Base-by-base conservation (phyloP, 2,888 invertebrate genomes). In the Epinotia nisella region DNA sequence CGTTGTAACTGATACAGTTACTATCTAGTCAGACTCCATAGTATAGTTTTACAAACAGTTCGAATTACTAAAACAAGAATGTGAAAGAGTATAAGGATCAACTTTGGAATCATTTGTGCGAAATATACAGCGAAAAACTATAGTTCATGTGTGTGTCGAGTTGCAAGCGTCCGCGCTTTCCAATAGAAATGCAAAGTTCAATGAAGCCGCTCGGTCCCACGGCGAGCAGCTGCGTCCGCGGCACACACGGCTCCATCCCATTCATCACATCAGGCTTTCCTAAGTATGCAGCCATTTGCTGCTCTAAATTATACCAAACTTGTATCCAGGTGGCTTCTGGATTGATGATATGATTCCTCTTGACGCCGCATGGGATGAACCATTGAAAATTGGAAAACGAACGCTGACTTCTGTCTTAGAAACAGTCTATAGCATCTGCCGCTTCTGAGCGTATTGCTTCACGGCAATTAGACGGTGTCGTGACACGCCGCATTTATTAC, bases 181-280 rank as follows among this genome's bases (percentile, higher is more conserved):
- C 71, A 72, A 61, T 67, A 72, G 71, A 72, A 72, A 72, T 72
- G 71, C 49, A 55, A 70, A 70, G 70, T 62, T 70, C 70, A 70
- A 56, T 49, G 70, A 62, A 55, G 70, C 56, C 62, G 56, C 60
- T 29, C 17, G 49, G 19, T 68, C 49, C 58, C 67, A 67, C 67
- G 35, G 17, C 67, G 59, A 17, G 59, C 35, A 35, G 59, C 35
- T 58, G 35, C 35, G 17, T 15, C 59, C 39, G 39, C 56, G 56
- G 15, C 45, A 5, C 45, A 49, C 45, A 41, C 55, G 15, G n/a
- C 55, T 10, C 3, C 55, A 55, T 55, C 21, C 21, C 13, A 55
- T n/a, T 2, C 29, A 24, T 35, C 7, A 9, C 7, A n/a, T n/a
- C 11, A 19, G 13, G 19, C 19, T 56, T 15, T 13, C 11, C 55